Evolutionary conservation across 2,797 vertebrate genomes (phyloP).

Genomic region (Poecilia picta): DNA sequence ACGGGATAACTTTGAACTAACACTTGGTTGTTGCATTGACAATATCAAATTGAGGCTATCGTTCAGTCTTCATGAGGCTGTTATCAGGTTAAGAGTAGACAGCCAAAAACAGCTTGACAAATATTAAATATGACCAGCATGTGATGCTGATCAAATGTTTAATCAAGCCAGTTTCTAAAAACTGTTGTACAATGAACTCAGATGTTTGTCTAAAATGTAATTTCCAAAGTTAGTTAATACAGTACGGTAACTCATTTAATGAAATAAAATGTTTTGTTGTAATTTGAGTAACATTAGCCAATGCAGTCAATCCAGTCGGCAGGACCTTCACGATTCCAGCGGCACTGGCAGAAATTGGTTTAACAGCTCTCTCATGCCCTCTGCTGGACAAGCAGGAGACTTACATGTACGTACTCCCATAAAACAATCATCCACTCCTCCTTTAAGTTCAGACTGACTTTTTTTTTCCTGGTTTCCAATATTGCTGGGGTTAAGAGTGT

Average conservation of each 20-base stretch:
- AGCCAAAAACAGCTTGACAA: not conserved
- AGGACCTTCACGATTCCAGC: not conserved
- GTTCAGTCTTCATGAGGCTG: not conserved
- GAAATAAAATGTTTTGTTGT: not conserved
- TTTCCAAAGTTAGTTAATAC: not conserved
- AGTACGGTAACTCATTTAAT: not conserved
- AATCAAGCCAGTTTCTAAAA: not conserved
- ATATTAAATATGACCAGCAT: not conserved
- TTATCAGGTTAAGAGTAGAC: not conserved
- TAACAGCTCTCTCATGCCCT: slow-evolving; percentile 65
- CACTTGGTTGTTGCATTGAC: not conserved
- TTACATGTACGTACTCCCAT: not conserved
- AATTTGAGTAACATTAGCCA: not conserved
- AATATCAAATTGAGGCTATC: not conserved
- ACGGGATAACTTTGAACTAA: not conserved
- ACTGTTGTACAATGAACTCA: not conserved
- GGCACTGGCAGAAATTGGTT: slow-evolving; percentile 13
- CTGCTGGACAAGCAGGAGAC: slow-evolving; percentile 52
- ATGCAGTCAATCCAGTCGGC: not conserved
- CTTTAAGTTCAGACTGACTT: slow-evolving; percentile 23
- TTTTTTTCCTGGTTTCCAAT: slow-evolving; percentile 54
- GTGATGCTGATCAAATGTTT: not conserved
- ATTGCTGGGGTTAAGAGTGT: slow-evolving; percentile 37
- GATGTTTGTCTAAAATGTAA: not conserved
- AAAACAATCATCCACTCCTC: slow-evolving; percentile 15